These are phyloP conservation scores for Thunnus thynnus DNA, from an alignment of 2,113 vertebrate genomes.

Conservation along the genomic window DNA sequence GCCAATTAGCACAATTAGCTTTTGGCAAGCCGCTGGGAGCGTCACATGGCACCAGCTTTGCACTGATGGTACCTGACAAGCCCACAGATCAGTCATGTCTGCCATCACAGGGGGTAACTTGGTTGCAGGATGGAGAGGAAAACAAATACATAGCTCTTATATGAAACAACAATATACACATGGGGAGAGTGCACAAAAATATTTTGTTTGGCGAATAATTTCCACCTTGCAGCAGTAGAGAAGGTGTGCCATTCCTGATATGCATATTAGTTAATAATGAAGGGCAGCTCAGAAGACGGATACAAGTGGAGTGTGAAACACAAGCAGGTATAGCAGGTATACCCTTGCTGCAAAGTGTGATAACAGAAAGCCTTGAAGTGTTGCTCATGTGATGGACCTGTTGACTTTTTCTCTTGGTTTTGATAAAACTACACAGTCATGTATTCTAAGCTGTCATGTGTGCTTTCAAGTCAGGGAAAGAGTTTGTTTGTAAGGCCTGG, in stretches of 20 bases:
- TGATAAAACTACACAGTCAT: conserved; percentile 35
- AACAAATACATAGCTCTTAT: conserved; percentile 38
- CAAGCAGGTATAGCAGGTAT: not conserved
- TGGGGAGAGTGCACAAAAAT: not conserved
- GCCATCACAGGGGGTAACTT: conserved; percentile 52
- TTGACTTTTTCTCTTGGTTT: conserved; percentile 18
- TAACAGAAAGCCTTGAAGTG: conserved; percentile 18
- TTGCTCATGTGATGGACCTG: not conserved
- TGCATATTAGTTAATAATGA: not conserved
- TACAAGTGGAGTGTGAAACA: not conserved
- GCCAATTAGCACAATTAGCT: conserved; percentile 91
- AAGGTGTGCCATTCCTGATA: not conserved
- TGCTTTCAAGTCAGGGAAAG: conserved; percentile 34
- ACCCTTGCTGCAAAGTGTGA: conserved; percentile 6
- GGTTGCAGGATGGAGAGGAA: conserved; percentile 32
- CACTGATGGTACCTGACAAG: conserved; percentile 87
- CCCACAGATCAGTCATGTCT: conserved; percentile 77
- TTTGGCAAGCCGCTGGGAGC: conserved; percentile 82
- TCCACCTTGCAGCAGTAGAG: not conserved
- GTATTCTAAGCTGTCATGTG: conserved; percentile 40
- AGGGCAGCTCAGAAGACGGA: not conserved
- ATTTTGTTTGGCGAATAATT: not conserved
- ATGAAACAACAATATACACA: not conserved
- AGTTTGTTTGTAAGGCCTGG: conserved; percentile 52
- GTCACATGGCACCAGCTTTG: conserved; percentile 88